Evolutionary conservation across 1,140 invertebrate genomes (phyloP).

Genomic region (Drosophila paulistorum): DNA sequence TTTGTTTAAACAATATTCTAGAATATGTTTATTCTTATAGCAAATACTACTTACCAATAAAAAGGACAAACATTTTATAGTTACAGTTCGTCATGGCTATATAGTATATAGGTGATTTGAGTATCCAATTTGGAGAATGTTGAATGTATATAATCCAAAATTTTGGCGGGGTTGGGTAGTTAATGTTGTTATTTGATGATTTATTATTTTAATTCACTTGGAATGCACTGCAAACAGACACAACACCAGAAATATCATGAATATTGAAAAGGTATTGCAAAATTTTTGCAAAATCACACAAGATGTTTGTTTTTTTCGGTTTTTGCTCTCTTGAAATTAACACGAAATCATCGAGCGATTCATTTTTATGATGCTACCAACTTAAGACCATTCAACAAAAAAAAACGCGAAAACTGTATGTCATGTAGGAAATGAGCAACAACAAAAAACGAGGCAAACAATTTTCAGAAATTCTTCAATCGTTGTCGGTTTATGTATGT

Average conservation of each 20-base stretch:
- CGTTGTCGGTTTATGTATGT: constrained; percentile 50
- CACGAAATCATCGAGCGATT: constrained; percentile 62
- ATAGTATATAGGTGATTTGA: constrained; percentile 36
- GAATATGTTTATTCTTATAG: neutral
- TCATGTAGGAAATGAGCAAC: constrained; percentile 71
- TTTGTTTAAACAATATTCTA: no score
- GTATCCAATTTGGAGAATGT: constrained; percentile 49
- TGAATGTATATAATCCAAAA: constrained; percentile 70
- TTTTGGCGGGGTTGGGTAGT: constrained; percentile 37
- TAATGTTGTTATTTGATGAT: constrained; percentile 41
- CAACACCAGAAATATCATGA: constrained; percentile 66
- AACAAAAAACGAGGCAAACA: constrained; percentile 26
- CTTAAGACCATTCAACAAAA: constrained; percentile 7
- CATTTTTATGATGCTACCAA: constrained; percentile 47
- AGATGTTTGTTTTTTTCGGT: constrained; percentile 42
- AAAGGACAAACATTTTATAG: constrained; percentile 56
- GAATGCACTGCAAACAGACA: constrained; percentile 72
- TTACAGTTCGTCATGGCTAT: constrained; percentile 50
- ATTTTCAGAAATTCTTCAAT: constrained; percentile 51
- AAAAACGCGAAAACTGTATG: constrained; percentile 61
- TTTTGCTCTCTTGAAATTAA: constrained; percentile 25
- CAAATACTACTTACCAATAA: constrained; percentile 56
- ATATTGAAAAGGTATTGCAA: constrained; percentile 56
- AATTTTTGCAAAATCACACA: constrained; percentile 55
- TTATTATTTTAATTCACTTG: constrained; percentile 59